phyloP scores from a whole-genome alignment of 2,888 invertebrate species.

The Argyresthia albistria region DNA sequence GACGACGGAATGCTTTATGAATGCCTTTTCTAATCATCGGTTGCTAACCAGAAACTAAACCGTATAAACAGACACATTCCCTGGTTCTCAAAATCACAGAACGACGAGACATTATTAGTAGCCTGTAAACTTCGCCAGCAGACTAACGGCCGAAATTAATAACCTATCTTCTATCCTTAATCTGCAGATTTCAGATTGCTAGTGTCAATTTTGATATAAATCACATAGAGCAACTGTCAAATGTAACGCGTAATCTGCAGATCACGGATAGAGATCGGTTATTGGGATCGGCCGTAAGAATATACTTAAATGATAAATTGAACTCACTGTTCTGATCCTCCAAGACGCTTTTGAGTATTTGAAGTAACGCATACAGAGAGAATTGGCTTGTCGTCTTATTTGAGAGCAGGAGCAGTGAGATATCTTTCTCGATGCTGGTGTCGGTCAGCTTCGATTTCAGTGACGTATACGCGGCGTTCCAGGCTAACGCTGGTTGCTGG shows the following conservation, averaged over 20 bases:
- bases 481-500: conserved; percentile 23
- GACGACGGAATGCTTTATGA: conserved; percentile 24
- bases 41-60: too few species aligned
- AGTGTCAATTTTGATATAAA: too few species aligned
- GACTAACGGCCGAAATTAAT: too few species aligned
- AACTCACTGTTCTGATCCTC: conserved; percentile 24
- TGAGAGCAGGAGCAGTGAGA: conserved; percentile 14
- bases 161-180: too few species aligned
- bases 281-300: neutral
- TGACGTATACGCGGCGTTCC: conserved; percentile 29
- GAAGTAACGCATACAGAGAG: conserved; percentile 23
- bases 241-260: too few species aligned
- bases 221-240: neutral
- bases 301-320: neutral
- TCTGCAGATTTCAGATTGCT: too few species aligned
- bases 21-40: conserved; percentile 61
- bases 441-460: conserved; percentile 16
- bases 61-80: too few species aligned
- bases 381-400: conserved; percentile 15
- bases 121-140: too few species aligned
- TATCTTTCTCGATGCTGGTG: conserved; percentile 14
- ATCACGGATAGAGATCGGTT: too few species aligned
- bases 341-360: conserved; percentile 26
- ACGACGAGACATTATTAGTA: too few species aligned
- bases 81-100: too few species aligned